Percentiles rank a stretch among this genome's conserved stretches.
Evolutionary conservation across 2,797 vertebrate species (phyloP).

Genomic region (Octomys mimax): DNA sequence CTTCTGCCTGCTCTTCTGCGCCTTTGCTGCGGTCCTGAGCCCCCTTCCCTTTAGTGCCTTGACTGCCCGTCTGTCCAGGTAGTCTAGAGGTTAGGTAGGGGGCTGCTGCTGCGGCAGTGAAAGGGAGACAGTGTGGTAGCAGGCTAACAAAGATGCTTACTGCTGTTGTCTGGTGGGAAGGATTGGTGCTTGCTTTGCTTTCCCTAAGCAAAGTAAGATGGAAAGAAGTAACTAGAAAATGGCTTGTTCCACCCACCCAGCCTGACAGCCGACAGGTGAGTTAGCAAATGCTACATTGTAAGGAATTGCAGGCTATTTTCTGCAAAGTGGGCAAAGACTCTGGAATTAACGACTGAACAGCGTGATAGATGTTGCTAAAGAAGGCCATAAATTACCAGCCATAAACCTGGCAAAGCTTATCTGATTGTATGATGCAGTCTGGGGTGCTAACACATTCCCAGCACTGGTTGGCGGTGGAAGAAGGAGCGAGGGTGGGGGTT

Average conservation of each 20-base stretch:
- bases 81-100: accelerated
- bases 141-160: constrained; percentile 22
- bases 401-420: constrained; percentile 83
- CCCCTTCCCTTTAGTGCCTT: accelerated
- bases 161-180: constrained; percentile 46
- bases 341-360: constrained; percentile 78
- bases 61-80: neutral
- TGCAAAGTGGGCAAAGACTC: constrained; percentile 85
- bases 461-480: neutral
- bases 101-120: accelerated
- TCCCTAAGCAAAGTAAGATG: constrained; percentile 45
- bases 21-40: neutral
- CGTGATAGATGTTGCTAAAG: constrained; percentile 85
- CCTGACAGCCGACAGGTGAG: constrained; percentile 74
- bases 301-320: constrained; percentile 84
- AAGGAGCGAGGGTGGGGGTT: neutral
- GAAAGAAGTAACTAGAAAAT: constrained; percentile 61
- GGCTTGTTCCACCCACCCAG: constrained; percentile 63
- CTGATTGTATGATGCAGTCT: constrained; percentile 75
- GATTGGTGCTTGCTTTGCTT: neutral
- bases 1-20: neutral
- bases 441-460: constrained; percentile 69
- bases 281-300: constrained; percentile 75
- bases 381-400: constrained; percentile 82
- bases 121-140: neutral